A percentile compares a stretch with the other conserved stretches of the same genome.
Evolutionary conservation across 2,888 invertebrate genomes (phyloP).

Genomic region (Synanthedon vespiformis): DNA sequence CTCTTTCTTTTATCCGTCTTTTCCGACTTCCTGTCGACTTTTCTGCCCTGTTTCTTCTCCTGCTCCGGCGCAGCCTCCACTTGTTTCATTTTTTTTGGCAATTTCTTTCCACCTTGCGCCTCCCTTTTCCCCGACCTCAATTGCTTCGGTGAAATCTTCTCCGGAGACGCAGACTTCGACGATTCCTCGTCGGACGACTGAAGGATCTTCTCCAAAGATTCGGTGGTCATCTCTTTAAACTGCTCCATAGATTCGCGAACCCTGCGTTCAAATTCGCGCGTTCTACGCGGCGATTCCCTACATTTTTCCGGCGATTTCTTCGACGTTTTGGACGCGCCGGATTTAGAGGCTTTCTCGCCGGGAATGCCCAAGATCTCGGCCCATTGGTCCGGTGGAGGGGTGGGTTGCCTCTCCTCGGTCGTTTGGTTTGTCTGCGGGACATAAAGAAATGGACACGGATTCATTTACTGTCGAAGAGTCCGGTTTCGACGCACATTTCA

Average conservation of each 20-base stretch:
- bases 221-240: background rate
- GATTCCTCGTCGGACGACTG: background rate
- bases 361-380: conserved; percentile 61
- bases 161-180: conserved; percentile 21
- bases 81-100: conserved; percentile 41
- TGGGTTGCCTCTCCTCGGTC: conserved; percentile 53
- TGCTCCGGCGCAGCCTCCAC: conserved; percentile 34
- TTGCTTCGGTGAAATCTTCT: conserved; percentile 45
- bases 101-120: conserved; percentile 26
- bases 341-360: conserved; percentile 23
- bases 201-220: conserved; percentile 9
- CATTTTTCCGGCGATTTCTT: background rate
- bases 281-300: conserved; percentile 6
- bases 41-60: conserved; percentile 28
- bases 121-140: conserved; percentile 48
- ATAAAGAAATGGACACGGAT: background rate
- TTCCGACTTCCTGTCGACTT: conserved; percentile 20
- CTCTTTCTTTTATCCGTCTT: conserved; percentile 29
- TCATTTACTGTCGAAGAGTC: no score
- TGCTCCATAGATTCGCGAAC: background rate
- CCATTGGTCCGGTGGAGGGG: conserved; percentile 61
- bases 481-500: background rate
- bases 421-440: conserved; percentile 13
- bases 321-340: background rate
- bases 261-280: conserved; percentile 9